Evolutionary conservation across 2,113 vertebrate species (phyloP).

Genomic region (Nyctereutes procyonoides): DNA sequence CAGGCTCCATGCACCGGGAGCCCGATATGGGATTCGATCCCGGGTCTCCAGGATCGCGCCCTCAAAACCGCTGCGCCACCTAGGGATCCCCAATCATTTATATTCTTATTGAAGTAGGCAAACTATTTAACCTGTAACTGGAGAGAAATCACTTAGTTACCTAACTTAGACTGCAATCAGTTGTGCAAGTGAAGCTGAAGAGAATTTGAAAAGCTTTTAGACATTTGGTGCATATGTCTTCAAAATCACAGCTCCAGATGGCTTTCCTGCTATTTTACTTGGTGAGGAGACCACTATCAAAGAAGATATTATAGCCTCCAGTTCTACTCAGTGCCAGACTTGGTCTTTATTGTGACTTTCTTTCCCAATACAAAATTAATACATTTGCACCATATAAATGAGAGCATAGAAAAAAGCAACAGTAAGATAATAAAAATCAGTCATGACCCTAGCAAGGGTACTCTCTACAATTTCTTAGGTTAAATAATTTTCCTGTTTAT

Average conservation of each 20-base stretch:
- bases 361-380: background rate
- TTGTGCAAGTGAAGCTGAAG: background rate
- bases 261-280: background rate
- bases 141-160: background rate
- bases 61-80: no score
- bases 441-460: fast-evolving
- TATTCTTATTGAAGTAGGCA: background rate
- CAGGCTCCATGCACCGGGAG: no score
- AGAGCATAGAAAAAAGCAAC: background rate
- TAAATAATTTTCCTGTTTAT: background rate
- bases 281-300: background rate
- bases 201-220: background rate
- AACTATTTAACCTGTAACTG: background rate
- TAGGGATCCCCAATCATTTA: no score
- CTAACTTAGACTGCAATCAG: background rate
- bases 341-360: background rate
- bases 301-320: background rate
- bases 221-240: background rate
- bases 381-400: background rate
- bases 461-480: background rate
- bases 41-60: no score
- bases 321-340: background rate
- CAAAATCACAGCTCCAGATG: background rate
- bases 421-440: background rate
- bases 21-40: no score